Evolutionary conservation across 2,113 vertebrate genomes (phyloP), one percentile per base, ranked within the genome.

Genomic region (Eclectus roratus): DNA sequence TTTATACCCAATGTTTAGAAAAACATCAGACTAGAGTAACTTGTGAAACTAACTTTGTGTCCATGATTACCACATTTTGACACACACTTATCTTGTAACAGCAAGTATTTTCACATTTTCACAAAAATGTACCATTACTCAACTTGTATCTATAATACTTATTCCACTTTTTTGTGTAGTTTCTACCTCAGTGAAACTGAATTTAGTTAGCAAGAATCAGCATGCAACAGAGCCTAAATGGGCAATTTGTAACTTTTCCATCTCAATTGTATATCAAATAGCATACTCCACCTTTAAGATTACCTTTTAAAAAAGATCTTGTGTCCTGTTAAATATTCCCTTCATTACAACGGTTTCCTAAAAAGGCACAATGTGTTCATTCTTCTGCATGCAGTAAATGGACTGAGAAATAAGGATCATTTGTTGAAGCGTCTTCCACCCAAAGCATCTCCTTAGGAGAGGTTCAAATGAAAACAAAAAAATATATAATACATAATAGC

Each of bases 361-460:
- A 81, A 98, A 98, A 98, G 97, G 97, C 98, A 98, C 98, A 96
- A 91, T 79, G 94, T 96, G 97, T 97, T 98, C 81, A 85, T 89
- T 96, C 86, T 98, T 98, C 89, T 96, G 97, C 97, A 95, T 98
- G 97, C 97, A 98, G 95, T 97, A 98, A 97, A 97, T 96, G 97
- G 96, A 98, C 97, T 96, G 97, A 70, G 94, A 96, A 97, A 97
- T 93, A 81, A 96, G 78, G 94, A 94, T 90, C 80, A 60, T 80
- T 96, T 88, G 86, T 69, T 91, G 90, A 96, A 95, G 93, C 85
- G 89, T 97, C 86, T 89, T 96, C 91, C 95, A 94, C 68, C 86
- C 89, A 91, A 93, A 92, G 89, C 81, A 91, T 52, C 96, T 74
- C 94, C 92, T 95, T 96, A 96, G 97, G 98, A 96, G 95, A 97